phyloP scores from a whole-genome alignment of 2,113 vertebrate species.

The Callospermophilus lateralis region DNA sequence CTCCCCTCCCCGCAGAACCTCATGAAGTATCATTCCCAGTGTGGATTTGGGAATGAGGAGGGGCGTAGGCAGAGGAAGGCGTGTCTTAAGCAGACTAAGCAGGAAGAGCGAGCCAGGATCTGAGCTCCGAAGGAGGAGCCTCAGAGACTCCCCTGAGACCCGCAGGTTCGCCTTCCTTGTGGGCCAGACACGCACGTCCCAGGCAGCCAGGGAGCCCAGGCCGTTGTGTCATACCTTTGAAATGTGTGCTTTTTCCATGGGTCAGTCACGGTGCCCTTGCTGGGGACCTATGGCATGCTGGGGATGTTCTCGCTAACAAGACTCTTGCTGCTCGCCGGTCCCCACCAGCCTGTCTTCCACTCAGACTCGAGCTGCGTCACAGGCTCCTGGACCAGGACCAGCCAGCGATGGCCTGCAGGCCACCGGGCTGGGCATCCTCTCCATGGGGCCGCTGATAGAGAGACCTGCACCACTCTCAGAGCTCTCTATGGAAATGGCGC shows the following conservation, averaged over 20 bases:
- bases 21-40: neutral
- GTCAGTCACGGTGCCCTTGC: too few species aligned
- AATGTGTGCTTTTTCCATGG: neutral
- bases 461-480: rapidly evolving
- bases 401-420: neutral
- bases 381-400: neutral
- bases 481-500: neutral
- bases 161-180: rapidly evolving
- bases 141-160: rapidly evolving
- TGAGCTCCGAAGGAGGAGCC: too few species aligned
- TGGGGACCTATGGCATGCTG: too few species aligned
- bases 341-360: rapidly evolving
- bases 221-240: rapidly evolving
- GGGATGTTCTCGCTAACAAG: rapidly evolving
- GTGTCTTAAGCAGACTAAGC: neutral
- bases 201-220: rapidly evolving
- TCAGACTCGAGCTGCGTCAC: rapidly evolving
- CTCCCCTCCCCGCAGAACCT: rapidly evolving
- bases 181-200: rapidly evolving
- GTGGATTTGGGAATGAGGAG: neutral
- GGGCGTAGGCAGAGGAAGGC: neutral
- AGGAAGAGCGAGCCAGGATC: too few species aligned
- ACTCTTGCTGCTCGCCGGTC: rapidly evolving
- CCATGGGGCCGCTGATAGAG: rapidly evolving
- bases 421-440: neutral